Conservation (phyloP, 2,888 invertebrate species). For the Ormyrus thymus region DNA sequence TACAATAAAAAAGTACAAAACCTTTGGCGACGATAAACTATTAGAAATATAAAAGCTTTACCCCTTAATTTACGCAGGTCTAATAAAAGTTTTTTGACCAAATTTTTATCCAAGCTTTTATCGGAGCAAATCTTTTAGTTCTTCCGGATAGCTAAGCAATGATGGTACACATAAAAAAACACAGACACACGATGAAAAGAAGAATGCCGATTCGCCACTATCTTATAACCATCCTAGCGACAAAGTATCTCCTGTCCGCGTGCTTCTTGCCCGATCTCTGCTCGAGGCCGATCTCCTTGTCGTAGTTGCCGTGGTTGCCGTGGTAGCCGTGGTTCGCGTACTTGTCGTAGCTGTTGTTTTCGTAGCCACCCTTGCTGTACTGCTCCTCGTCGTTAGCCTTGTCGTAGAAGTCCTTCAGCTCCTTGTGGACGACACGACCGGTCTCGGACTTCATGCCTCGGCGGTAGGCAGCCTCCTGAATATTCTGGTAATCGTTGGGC, state of each 20-base stretch:
- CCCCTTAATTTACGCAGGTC: no score
- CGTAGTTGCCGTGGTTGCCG: conserved; percentile 57
- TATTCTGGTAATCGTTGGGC: conserved; percentile 54
- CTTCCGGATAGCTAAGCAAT: no score
- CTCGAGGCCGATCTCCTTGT: conserved; percentile 59
- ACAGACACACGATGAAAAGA: neutral
- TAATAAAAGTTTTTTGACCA: no score
- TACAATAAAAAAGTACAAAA: no score
- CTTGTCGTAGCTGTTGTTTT: conserved; percentile 59
- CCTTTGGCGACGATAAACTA: no score
- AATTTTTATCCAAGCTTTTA: no score
- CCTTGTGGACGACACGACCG: conserved; percentile 64
- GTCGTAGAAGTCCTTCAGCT: conserved; percentile 66
- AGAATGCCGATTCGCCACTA: conserved; percentile 14
- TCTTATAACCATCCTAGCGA: conserved; percentile 55
- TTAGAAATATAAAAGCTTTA: no score
- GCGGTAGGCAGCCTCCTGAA: conserved; percentile 63
- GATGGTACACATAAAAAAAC: neutral
- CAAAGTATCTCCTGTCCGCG: conserved; percentile 53
- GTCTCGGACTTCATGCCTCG: conserved; percentile 62
- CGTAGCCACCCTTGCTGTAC: conserved; percentile 59
- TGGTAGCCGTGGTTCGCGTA: conserved; percentile 58
- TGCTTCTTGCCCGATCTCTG: conserved; percentile 55
- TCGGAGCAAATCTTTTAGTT: no score
- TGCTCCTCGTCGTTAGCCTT: conserved; percentile 65